phyloP scores from a whole-genome alignment of 2,797 vertebrate genomes.

The Cryptoprocta ferox region DNA sequence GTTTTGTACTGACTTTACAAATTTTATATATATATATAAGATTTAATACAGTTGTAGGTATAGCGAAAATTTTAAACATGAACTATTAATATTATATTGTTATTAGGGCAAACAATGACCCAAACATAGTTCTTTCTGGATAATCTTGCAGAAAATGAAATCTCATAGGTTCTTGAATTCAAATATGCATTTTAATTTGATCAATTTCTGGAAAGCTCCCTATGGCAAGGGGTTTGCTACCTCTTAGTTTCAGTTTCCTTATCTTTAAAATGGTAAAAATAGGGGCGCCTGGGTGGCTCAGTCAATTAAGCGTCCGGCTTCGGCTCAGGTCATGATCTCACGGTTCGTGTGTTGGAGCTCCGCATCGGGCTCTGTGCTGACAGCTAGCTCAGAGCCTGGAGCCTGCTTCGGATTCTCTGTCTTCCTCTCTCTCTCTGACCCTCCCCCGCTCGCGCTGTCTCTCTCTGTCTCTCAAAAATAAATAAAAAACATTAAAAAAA shows the following conservation, averaged over 20 bases:
- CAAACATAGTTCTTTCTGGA: not conserved
- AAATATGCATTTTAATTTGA: constrained; percentile 30
- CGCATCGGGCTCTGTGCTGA: no score
- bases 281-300: no score
- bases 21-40: not conserved
- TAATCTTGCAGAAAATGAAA: not conserved
- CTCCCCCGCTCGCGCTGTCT: no score
- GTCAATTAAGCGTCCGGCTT: no score
- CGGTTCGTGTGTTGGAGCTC: no score
- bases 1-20: not conserved
- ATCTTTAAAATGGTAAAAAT: not conserved
- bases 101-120: not conserved
- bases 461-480: no score
- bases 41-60: not conserved
- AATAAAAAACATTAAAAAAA: no score
- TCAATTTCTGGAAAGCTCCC: not conserved
- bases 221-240: not conserved
- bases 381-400: no score
- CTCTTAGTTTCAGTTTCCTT: not conserved
- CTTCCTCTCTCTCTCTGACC: no score
- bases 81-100: not conserved
- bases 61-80: not conserved
- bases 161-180: not conserved
- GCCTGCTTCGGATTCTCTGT: no score
- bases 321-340: no score